Evolutionary conservation across 2,888 invertebrate genomes (phyloP).

Genomic region (Amiota communis): DNA sequence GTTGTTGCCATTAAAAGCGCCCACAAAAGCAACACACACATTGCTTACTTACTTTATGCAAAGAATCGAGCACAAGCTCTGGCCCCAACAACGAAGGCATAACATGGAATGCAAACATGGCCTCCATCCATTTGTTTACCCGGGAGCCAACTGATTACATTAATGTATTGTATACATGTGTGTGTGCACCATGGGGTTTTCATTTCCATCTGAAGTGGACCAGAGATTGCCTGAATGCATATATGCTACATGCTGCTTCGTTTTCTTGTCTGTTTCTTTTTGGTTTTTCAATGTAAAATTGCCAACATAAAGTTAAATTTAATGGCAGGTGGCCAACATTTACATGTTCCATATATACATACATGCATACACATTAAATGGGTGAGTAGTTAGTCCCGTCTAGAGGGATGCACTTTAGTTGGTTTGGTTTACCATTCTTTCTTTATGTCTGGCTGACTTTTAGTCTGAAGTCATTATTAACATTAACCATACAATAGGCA

Average conservation of each 20-base stretch:
- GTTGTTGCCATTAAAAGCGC: conserved; percentile 25
- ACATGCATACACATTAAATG: conserved; percentile 56
- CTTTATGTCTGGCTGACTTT: conserved; percentile 43
- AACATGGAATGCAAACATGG: too few species aligned
- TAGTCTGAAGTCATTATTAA: too few species aligned
- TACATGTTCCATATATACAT: too few species aligned
- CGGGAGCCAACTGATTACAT: background rate
- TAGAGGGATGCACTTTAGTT: conserved; percentile 18
- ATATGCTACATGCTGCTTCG: conserved; percentile 33
- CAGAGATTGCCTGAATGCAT: too few species aligned
- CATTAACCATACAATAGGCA: conserved; percentile 40
- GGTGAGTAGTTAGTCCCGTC: conserved; percentile 19
- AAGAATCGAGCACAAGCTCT: too few species aligned
- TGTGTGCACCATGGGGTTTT: too few species aligned
- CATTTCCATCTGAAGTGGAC: too few species aligned
- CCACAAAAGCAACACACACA: background rate
- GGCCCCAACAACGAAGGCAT: background rate
- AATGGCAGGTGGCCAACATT: conserved; percentile 57
- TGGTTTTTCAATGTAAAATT: conserved; percentile 38
- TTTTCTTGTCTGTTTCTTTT: conserved; percentile 31
- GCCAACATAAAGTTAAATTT: conserved; percentile 59
- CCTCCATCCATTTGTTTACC: conserved; percentile 35
- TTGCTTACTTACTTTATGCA: too few species aligned
- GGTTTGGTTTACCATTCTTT: background rate
- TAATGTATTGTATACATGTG: background rate